Evolutionary conservation across 1,140 invertebrate genomes (phyloP).

Genomic region (Drosophila pachea): DNA sequence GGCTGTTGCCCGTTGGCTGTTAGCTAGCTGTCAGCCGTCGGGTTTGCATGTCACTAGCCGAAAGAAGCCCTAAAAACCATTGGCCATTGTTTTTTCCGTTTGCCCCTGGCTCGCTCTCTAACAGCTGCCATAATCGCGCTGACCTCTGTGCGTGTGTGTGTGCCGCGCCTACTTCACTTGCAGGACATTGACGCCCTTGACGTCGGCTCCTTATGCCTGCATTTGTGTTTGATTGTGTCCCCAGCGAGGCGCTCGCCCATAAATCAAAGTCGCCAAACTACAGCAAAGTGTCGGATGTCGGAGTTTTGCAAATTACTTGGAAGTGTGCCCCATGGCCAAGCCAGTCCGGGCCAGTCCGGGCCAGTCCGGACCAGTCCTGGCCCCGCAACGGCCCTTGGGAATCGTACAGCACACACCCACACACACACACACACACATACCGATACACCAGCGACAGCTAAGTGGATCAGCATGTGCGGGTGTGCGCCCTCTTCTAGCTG

Average conservation of each 20-base stretch:
- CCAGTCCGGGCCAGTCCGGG: no score
- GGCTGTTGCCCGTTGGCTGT: background rate
- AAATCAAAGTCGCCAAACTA: constrained; percentile 74
- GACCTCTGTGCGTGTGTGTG: constrained; percentile 21
- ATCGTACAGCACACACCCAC: constrained; percentile 29
- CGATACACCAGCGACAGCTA: constrained; percentile 16
- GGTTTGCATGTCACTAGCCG: constrained; percentile 39
- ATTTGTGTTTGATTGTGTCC: constrained; percentile 52
- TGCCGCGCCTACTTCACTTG: constrained; percentile 39
- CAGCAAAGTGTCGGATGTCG: constrained; percentile 68
- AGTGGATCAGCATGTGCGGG: constrained; percentile 69
- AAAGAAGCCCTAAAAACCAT: constrained; percentile 14
- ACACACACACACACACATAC: constrained; percentile 14
- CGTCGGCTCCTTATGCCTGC: constrained; percentile 46
- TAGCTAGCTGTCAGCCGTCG: constrained; percentile 39
- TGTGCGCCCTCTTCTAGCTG: constrained; percentile 25
- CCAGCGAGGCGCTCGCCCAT: constrained; percentile 47
- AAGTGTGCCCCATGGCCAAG: constrained; percentile 59
- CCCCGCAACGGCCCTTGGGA: constrained; percentile 47
- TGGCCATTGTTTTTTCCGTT: constrained; percentile 31
- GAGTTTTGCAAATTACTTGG: constrained; percentile 76
- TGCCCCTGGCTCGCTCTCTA: background rate
- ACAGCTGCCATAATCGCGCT: constrained; percentile 45
- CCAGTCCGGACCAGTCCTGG: constrained; percentile 36
- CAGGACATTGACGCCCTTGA: constrained; percentile 45